Evolutionary conservation across 2,113 vertebrate genomes (phyloP).

Genomic region (Sceloporus undulatus): DNA sequence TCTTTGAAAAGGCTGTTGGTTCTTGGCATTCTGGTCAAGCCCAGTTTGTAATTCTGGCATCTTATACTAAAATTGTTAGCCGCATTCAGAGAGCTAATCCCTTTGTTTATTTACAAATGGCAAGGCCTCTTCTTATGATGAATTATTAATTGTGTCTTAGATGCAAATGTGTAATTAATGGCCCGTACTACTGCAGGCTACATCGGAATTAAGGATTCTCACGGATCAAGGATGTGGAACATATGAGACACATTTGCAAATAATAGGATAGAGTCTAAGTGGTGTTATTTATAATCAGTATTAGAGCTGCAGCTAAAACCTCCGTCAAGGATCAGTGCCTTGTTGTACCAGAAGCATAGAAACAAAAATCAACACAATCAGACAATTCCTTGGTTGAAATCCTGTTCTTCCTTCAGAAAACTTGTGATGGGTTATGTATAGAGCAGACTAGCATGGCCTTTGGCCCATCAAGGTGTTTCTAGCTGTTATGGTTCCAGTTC

Average conservation of each 20-base stretch:
- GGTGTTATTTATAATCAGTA: slow-evolving; percentile 35
- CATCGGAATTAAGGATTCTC: slow-evolving; percentile 10
- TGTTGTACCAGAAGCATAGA: background rate
- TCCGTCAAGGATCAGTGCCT: slow-evolving; percentile 21
- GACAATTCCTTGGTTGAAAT: background rate
- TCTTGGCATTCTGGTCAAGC: background rate
- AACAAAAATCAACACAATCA: background rate
- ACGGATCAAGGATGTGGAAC: slow-evolving; percentile 38
- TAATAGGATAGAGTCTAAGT: slow-evolving; percentile 15
- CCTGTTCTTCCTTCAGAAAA: background rate
- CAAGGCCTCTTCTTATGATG: slow-evolving; percentile 19
- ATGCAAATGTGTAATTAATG: slow-evolving; percentile 45
- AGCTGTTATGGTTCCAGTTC: background rate
- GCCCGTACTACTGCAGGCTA: background rate
- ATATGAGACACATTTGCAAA: slow-evolving; percentile 17
- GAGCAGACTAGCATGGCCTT: background rate
- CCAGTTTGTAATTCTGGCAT: background rate
- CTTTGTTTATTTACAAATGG: slow-evolving; percentile 35
- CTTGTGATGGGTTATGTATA: no score
- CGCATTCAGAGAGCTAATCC: slow-evolving; percentile 16
- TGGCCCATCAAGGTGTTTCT: background rate
- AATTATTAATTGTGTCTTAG: slow-evolving; percentile 44
- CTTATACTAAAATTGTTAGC: background rate
- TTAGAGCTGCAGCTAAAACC: background rate
- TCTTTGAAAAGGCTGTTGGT: slow-evolving; percentile 2